These are phyloP conservation scores for Eunapius fragilis DNA, from an alignment of 37 sponge, comb jelly and placozoan genomes.

Conservation along the genomic window DNA sequence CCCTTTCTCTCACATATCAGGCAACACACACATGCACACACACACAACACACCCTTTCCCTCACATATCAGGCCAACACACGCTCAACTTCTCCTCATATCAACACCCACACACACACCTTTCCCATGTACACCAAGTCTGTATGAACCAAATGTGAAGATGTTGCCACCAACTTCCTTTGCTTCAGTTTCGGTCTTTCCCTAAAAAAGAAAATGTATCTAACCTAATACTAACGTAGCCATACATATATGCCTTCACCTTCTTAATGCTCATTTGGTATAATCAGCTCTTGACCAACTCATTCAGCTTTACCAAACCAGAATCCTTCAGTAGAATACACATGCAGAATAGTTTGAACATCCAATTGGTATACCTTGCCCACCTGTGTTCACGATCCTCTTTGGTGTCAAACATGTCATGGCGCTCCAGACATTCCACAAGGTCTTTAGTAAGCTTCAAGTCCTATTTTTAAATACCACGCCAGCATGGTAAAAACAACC, in stretches of 20 bases:
- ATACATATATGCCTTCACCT: conserved; percentile 58
- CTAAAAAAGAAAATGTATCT: conserved; percentile 19
- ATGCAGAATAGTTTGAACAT: not conserved
- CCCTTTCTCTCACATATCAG: too few species aligned
- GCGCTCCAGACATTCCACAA: conserved; percentile 60
- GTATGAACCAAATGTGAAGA: conserved; percentile 99
- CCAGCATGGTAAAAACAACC: not conserved
- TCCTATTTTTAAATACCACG: conserved; percentile 69
- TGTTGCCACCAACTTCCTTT: conserved; percentile 89
- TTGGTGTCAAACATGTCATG: conserved; percentile 87
- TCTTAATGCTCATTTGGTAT: conserved; percentile 69
- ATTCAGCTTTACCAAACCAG: conserved; percentile 81
- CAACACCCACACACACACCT: conserved; percentile 57
- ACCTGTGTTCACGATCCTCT: conserved; percentile 83
- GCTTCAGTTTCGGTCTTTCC: conserved; percentile 86
- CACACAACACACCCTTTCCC: too few species aligned
- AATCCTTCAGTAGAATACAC: conserved; percentile 13
- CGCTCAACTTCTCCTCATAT: too few species aligned
- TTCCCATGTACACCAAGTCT: conserved; percentile 97
- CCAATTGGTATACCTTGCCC: not conserved
- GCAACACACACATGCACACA: too few species aligned
- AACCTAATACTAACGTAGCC: not conserved
- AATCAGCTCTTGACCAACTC: conserved; percentile 88
- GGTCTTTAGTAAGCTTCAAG: conserved; percentile 63
- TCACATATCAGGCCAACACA: too few species aligned